Evolutionary conservation across 2,113 vertebrate genomes (phyloP).

Genomic region (human): GRCh38 chr17:29806001-29806500

Average conservation of each 20-base stretch:
- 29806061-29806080: slow-evolving; percentile 22
- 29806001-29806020: slow-evolving; percentile 30
- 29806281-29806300: slow-evolving; percentile 24
- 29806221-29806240: background rate
- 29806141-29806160: background rate
- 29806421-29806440: background rate
- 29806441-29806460: background rate
- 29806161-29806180: background rate
- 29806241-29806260: background rate
- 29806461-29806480: background rate
- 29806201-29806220: background rate
- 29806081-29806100: background rate
- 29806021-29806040: background rate
- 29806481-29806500: background rate
- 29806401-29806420: background rate
- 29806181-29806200: background rate
- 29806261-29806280: background rate
- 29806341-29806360: background rate
- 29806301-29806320: background rate
- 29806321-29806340: slow-evolving; percentile 1
- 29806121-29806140: background rate
- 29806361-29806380: background rate
- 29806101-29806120: background rate
- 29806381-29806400: background rate
- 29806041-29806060: background rate